A percentile compares a stretch with the other conserved stretches of the same genome.
Conservation (phyloP, 2,888 invertebrate species). For the Scaptomyza parva region DNA sequence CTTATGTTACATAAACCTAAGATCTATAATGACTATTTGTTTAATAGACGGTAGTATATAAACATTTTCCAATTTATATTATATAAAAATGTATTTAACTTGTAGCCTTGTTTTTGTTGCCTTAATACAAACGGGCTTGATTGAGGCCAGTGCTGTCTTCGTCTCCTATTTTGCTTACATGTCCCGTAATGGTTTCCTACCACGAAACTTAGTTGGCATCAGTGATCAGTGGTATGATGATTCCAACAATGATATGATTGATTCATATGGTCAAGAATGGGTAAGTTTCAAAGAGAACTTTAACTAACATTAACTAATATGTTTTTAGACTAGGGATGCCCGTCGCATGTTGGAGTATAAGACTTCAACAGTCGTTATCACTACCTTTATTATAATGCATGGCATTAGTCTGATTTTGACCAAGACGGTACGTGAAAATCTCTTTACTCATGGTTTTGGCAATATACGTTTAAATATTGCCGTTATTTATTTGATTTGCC, state of each 20-base stretch:
- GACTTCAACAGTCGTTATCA: slow-evolving; percentile 8
- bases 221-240: slow-evolving; percentile 36
- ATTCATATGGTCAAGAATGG: slow-evolving; percentile 71
- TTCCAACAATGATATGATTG: slow-evolving; percentile 37
- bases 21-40: slow-evolving; percentile 44
- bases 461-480: slow-evolving; percentile 37
- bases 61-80: background rate
- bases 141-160: slow-evolving; percentile 55
- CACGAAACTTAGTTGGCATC: slow-evolving; percentile 33
- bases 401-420: slow-evolving; percentile 44
- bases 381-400: slow-evolving; percentile 54
- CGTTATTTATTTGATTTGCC: slow-evolving; percentile 30
- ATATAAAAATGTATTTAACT: background rate
- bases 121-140: slow-evolving; percentile 48
- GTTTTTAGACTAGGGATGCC: slow-evolving; percentile 29
- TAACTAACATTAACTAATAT: background rate
- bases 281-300: slow-evolving; percentile 13
- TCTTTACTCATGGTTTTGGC: slow-evolving; percentile 55
- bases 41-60: slow-evolving; percentile 44
- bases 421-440: slow-evolving; percentile 44
- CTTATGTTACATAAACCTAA: slow-evolving; percentile 52
- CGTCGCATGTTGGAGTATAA: slow-evolving; percentile 39
- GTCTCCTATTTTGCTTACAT: slow-evolving; percentile 51
- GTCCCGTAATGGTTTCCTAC: slow-evolving; percentile 56
- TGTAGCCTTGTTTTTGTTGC: slow-evolving; percentile 51